phyloP scores from a whole-genome alignment of 2,888 invertebrate genomes.

The Apotomis turbidana region DNA sequence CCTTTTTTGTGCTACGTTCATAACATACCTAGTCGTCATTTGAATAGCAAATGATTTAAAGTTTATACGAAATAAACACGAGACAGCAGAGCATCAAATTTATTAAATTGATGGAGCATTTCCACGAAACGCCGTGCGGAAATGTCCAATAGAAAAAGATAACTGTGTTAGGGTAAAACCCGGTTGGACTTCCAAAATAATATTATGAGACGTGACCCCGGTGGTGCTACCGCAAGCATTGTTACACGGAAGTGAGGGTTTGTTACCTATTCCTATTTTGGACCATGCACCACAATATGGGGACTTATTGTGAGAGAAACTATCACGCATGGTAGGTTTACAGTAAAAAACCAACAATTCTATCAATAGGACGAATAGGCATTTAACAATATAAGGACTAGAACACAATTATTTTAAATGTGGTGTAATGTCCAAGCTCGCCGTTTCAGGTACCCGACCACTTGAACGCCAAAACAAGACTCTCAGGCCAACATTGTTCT shows the following conservation, averaged over 20 bases:
- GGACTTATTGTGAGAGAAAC: too few relatives aligned
- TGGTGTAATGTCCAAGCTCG: too few relatives aligned
- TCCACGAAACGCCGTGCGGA: constrained; percentile 9
- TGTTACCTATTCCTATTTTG: too few relatives aligned
- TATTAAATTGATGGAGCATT: constrained; percentile 8
- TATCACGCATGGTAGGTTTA: too few relatives aligned
- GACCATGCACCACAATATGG: too few relatives aligned
- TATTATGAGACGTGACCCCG: not conserved
- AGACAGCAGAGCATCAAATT: not conserved
- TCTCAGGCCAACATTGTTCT: too few relatives aligned
- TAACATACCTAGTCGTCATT: not conserved
- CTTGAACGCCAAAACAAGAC: too few relatives aligned
- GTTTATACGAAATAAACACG: not conserved
- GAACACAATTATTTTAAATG: too few relatives aligned
- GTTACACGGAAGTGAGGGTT: not conserved
- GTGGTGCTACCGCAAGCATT: not conserved
- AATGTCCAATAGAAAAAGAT: not conserved
- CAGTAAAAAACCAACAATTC: too few relatives aligned
- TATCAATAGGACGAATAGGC: too few relatives aligned
- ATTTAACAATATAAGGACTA: too few relatives aligned
- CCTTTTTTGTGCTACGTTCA: not conserved
- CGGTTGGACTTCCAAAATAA: constrained; percentile 8
- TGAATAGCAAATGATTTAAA: not conserved
- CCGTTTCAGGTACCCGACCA: too few relatives aligned
- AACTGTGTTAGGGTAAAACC: constrained; percentile 24